A percentile compares a stretch with the other conserved stretches of the same genome.
These are phyloP conservation scores for Tachina grossa DNA, from an alignment of 2,888 invertebrate genomes.

Conservation along the genomic window DNA sequence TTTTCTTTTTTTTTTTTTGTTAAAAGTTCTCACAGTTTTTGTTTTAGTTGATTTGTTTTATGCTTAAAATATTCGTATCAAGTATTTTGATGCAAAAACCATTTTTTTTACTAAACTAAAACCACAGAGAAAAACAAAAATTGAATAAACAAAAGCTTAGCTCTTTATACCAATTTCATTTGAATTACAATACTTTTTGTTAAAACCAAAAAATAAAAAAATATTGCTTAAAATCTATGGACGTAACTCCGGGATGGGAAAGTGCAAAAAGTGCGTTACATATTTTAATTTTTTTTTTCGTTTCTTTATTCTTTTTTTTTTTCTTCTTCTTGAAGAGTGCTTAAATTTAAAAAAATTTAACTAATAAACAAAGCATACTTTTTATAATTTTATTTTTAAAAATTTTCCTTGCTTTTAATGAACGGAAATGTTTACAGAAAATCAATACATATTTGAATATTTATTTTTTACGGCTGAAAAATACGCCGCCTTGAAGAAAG, in stretches of 20 bases:
- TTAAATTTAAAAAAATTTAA: slow-evolving; percentile 63
- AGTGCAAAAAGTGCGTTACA: slow-evolving; percentile 82
- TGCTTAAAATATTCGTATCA: slow-evolving; percentile 41
- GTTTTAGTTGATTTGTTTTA: slow-evolving; percentile 13
- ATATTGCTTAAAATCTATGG: slow-evolving; percentile 81
- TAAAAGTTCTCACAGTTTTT: slow-evolving; percentile 58
- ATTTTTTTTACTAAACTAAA: slow-evolving; percentile 1
- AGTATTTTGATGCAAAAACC: slow-evolving; percentile 70
- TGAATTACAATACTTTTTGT: background rate
- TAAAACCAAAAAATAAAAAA: slow-evolving; percentile 14
- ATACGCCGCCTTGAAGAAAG: background rate
- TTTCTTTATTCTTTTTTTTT: slow-evolving; percentile 43
- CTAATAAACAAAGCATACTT: slow-evolving; percentile 41
- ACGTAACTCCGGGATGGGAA: slow-evolving; percentile 83
- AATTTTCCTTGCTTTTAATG: slow-evolving; percentile 61
- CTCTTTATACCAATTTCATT: slow-evolving; percentile 55
- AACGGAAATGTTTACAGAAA: slow-evolving; percentile 63
- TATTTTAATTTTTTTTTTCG: slow-evolving; percentile 67
- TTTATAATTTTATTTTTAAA: slow-evolving; percentile 5
- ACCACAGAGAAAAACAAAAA: slow-evolving; percentile 14
- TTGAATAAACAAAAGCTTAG: slow-evolving; percentile 58
- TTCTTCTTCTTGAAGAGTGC: slow-evolving; percentile 54
- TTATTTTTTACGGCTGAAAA: background rate
- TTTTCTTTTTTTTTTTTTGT: slow-evolving; percentile 5
- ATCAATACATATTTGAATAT: background rate